These are phyloP conservation scores for Aleiodes sp. DNA, from an alignment of 1,140 invertebrate species.

Conservation along the genomic window DNA sequence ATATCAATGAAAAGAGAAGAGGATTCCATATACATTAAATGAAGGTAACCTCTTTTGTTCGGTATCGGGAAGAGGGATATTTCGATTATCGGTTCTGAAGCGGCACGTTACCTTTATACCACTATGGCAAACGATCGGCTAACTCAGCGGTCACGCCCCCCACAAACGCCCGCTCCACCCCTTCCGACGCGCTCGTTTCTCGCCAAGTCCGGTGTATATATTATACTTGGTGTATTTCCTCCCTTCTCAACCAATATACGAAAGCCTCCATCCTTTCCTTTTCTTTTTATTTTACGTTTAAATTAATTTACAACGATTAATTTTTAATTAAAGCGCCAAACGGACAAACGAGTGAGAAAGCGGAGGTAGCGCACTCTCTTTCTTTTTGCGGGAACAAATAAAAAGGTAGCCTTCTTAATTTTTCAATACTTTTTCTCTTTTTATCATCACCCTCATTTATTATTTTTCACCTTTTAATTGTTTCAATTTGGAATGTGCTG, in stretches of 20 bases:
- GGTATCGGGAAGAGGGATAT: conserved; percentile 49
- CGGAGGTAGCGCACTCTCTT: conserved; percentile 12
- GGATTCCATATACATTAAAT: background rate
- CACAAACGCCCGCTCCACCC: conserved; percentile 58
- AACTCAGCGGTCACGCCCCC: conserved; percentile 60
- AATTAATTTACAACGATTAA: conserved; percentile 65
- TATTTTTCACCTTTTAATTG: background rate
- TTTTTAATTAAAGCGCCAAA: conserved; percentile 62
- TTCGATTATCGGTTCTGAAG: conserved; percentile 59
- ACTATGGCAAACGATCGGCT: conserved; percentile 58
- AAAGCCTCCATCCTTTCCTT: too few relatives aligned
- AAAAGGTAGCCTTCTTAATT: conserved; percentile 24
- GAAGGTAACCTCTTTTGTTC: conserved; percentile 49
- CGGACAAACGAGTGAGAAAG: conserved; percentile 13
- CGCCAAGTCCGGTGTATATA: conserved; percentile 20
- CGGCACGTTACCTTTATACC: conserved; percentile 36
- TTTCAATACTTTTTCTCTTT: conserved; percentile 7
- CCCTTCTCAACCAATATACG: background rate
- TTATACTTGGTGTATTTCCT: background rate
- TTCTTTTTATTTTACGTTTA: conserved; percentile 55
- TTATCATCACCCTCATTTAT: background rate
- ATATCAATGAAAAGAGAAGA: background rate
- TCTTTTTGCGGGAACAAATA: too few relatives aligned
- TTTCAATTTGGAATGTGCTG: background rate
- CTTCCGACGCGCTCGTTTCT: conserved; percentile 38